Base-by-base conservation (phyloP, 1,140 invertebrate species). In the Drosophila pachea region DNA sequence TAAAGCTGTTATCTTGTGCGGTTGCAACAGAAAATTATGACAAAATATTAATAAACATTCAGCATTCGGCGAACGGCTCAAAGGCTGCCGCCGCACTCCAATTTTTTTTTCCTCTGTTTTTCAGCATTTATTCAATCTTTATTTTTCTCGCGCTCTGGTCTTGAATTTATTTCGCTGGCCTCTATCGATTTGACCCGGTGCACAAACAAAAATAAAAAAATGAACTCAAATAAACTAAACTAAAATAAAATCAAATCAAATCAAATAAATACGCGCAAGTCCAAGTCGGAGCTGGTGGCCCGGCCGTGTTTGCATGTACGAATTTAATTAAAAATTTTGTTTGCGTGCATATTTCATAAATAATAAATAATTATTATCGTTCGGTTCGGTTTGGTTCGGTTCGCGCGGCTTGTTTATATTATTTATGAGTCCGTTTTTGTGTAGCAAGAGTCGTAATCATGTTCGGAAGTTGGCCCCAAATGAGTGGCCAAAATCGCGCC, bases 261-360 rank as follows among this genome's bases (percentile, higher is more conserved):
- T 22, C 1, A 22, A 22, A 54, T 59, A 83, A 78, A 82, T 74
- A 31, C 60, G 55, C 74, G 9, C 40, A 33, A 61, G 53, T 59
- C 9, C 32, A 29, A 65, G 49, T 43, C 36, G 16, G 12, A 59
- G 58, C 60, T 35, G 36, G 33, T 65, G 33, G 53, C 65, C 32
- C 35, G 59, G 56, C 58, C 53, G 79, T 22, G 22, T 76, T 76
- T 83, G 79, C 79, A 83, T 83, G 79, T 83, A 84, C 79, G 81
- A 86, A 84, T 83, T 83, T 83, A 83, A 83, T 83, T 83, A 83
- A 83, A 83, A 84, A 76, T 49, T 68, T 64, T 58, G 63, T 72
- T 83, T 86, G 79, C 79, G 81, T 83, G 79, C 81, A 83, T 86
- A 79, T 83, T 84, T 83, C 79, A 83, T 78, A 83, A 83, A 83